Evolutionary conservation across 1,140 invertebrate species (phyloP), one percentile per base, ranked within the genome.

Genomic region (Hirudo medicinalis): DNA sequence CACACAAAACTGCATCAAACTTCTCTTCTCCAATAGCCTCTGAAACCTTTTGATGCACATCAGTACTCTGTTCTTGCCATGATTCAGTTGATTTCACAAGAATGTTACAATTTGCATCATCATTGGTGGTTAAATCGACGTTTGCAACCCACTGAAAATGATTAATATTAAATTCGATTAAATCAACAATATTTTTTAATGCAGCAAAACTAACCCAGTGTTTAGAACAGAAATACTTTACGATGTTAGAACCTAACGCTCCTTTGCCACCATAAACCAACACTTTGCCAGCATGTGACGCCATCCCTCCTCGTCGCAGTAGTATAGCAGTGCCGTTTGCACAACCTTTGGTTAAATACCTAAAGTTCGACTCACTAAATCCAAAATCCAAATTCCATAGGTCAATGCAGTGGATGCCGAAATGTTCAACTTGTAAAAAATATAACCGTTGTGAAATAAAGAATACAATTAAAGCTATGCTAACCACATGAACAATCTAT

Each of bases 1-100:
- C 95, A 84, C 95, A 98, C 76, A 99, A 89, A 66, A 99, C 87
- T 43, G 92, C 95, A 85, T 99, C 95, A 32, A 99, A 78, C 84
- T 97, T 94, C 53, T 79, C 73, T 2, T 76, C 76, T 8, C 75
- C 78, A 17, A 85, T 74, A 3, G 76, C 57, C 15, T 75, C 73
- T 15, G 76, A 78, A 20, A 81, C 75, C 29, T 74, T 75, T 54
- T 71, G 74, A 11, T 72, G 60, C 0, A 82, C 76, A 5, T 78
- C 73, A 6, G 77, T 72, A 70, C 83, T 88, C 82, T 97, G 95
- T 54, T 90, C 86, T 27, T 86, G 81, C 88, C 91, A 91, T 57
- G 84, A 84, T 25, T 86, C 86, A 49, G 75, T 63, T 27, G 86
- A 83, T 69, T 90, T 87, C 4, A 97, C 90, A 60, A 94, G 81